These are phyloP conservation scores for Margaritifera margaritifera DNA, from an alignment of 2,888 invertebrate species.

Conservation along the genomic window DNA sequence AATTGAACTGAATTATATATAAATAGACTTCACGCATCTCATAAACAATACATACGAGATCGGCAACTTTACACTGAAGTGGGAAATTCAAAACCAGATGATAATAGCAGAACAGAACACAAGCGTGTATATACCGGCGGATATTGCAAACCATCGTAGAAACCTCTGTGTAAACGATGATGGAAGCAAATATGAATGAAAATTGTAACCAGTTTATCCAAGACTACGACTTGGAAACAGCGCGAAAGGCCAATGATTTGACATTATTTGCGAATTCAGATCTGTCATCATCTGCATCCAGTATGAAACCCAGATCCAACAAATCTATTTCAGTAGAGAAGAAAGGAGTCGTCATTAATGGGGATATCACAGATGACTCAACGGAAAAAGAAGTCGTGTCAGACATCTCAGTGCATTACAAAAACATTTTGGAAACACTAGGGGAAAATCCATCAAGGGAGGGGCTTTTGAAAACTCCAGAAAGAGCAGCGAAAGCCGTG, in stretches of 20 bases:
- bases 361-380: not conserved
- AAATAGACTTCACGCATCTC: too few species aligned
- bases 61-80: too few species aligned
- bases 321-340: not conserved
- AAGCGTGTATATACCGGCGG: too few species aligned
- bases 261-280: slow-evolving; percentile 25
- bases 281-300: slow-evolving; percentile 1
- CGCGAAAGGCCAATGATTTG: slow-evolving; percentile 35
- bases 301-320: not conserved
- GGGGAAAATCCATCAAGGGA: slow-evolving; percentile 94
- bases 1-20: too few species aligned
- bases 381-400: slow-evolving; percentile 34
- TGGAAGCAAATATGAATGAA: not conserved
- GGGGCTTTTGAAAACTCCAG: slow-evolving; percentile 96
- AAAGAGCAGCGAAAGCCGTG: slow-evolving; percentile 98
- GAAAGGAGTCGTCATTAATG: slow-evolving; percentile 4
- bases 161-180: too few species aligned
- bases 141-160: too few species aligned
- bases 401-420: slow-evolving; percentile 77
- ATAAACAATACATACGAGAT: too few species aligned
- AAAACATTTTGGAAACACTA: slow-evolving; percentile 85
- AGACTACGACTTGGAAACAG: slow-evolving; percentile 38
- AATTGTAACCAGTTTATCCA: slow-evolving; percentile 6
- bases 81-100: too few species aligned
- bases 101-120: too few species aligned